phyloP scores from a whole-genome alignment of 2,797 vertebrate genomes.

The Falco cherrug region DNA sequence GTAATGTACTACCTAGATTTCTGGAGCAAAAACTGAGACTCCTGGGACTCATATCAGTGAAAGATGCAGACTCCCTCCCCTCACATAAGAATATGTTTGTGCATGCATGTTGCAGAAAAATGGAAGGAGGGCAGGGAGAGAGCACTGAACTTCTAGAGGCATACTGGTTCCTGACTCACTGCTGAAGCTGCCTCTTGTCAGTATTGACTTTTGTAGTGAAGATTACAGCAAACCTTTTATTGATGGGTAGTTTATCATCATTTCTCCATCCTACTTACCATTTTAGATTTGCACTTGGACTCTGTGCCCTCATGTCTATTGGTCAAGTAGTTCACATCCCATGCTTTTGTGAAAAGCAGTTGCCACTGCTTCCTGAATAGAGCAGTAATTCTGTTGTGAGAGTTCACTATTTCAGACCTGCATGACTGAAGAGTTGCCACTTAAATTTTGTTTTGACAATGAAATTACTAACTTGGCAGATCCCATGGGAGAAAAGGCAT shows the following conservation, averaged over 20 bases:
- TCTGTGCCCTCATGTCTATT: background rate
- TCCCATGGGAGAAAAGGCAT: background rate
- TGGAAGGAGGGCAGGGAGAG: background rate
- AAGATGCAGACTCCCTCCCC: background rate
- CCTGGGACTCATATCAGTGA: background rate
- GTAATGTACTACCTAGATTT: background rate
- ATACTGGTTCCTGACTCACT: background rate
- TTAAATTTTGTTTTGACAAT: background rate
- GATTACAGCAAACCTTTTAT: background rate
- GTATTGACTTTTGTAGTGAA: background rate
- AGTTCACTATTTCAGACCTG: background rate
- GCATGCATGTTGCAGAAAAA: background rate
- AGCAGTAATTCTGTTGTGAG: background rate
- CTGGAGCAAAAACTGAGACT: background rate
- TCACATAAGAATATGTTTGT: background rate
- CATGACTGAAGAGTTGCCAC: background rate
- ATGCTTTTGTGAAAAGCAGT: background rate
- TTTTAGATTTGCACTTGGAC: background rate
- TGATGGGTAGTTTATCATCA: background rate
- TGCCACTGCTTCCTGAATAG: background rate
- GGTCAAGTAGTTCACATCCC: background rate
- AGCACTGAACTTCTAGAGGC: background rate
- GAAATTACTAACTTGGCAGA: background rate
- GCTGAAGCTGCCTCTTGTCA: background rate
- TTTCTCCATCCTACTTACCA: background rate